Conservation (phyloP, 2,888 invertebrate species). For the Microplitis manilae region DNA sequence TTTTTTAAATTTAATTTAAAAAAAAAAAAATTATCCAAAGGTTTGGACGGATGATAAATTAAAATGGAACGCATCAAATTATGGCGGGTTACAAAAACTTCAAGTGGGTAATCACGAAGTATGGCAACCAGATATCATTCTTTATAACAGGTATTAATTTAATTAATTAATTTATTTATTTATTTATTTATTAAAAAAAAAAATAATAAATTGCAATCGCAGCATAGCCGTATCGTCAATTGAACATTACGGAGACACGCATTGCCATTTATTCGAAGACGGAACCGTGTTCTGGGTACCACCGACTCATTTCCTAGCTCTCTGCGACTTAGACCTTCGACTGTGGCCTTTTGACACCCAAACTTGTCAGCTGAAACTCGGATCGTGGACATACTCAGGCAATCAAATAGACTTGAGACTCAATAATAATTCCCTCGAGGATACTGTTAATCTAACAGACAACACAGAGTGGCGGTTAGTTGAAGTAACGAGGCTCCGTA, state of each 20-base stretch:
- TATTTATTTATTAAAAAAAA: background rate
- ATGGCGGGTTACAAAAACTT: conserved; percentile 77
- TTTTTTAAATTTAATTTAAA: background rate
- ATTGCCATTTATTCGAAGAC: conserved; percentile 72
- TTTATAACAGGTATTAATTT: conserved; percentile 77
- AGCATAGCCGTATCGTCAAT: conserved; percentile 77
- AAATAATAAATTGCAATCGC: conserved; percentile 28
- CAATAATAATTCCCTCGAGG: conserved; percentile 45
- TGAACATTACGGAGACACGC: conserved; percentile 76
- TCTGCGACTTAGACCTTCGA: conserved; percentile 78
- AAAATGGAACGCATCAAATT: conserved; percentile 80
- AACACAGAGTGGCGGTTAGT: conserved; percentile 74
- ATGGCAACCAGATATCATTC: conserved; percentile 84
- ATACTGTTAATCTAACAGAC: conserved; percentile 30
- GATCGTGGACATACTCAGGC: conserved; percentile 81
- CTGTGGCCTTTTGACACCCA: conserved; percentile 86
- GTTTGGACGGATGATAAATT: conserved; percentile 84
- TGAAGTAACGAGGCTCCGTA: conserved; percentile 68
- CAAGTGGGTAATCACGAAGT: conserved; percentile 81
- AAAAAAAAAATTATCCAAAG: conserved; percentile 69
- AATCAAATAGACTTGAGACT: conserved; percentile 74
- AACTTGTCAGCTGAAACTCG: conserved; percentile 78
- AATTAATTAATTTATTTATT: conserved; percentile 23
- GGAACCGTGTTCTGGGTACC: conserved; percentile 79
- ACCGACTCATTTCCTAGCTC: conserved; percentile 78